These are phyloP conservation scores for Phenganax subtilis DNA, from an alignment of 92 coral and sea anemone species.

Conservation along the genomic window DNA sequence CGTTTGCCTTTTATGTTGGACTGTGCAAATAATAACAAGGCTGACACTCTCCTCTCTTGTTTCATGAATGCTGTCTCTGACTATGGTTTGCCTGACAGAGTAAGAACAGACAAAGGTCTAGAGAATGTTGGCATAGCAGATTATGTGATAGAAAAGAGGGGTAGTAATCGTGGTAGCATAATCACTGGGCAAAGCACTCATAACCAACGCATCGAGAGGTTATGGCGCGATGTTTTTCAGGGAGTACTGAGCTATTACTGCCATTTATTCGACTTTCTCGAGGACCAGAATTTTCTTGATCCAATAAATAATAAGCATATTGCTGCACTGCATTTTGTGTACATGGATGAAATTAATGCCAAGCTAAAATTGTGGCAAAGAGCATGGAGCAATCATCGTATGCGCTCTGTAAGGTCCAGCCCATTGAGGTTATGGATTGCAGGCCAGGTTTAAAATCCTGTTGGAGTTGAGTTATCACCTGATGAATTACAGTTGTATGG, in stretches of 20 bases:
- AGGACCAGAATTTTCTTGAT: constrained; percentile 48
- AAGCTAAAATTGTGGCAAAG: constrained; percentile 55
- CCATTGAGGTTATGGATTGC: constrained; percentile 61
- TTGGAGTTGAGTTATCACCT: constrained; percentile 43
- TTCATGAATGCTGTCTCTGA: constrained; percentile 34
- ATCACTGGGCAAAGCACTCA: constrained; percentile 52
- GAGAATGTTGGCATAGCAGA: constrained; percentile 49
- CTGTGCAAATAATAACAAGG: constrained; percentile 43
- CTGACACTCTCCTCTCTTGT: constrained; percentile 34
- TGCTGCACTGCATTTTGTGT: constrained; percentile 59
- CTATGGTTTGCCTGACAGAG: constrained; percentile 41
- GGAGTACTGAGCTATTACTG: constrained; percentile 38
- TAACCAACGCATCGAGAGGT: constrained; percentile 42
- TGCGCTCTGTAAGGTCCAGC: constrained; percentile 55
- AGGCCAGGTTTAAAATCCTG: constrained; percentile 62
- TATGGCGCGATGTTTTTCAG: constrained; percentile 49
- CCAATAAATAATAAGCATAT: constrained; percentile 54
- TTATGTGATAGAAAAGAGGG: constrained; percentile 49
- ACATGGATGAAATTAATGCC: constrained; percentile 47
- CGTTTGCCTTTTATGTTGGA: constrained; percentile 38
- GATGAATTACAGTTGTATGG: constrained; percentile 44
- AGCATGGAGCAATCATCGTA: constrained; percentile 58
- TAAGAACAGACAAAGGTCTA: constrained; percentile 40
- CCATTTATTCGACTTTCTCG: constrained; percentile 49
- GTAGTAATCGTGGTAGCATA: constrained; percentile 50